Conservation (phyloP, 2,113 vertebrate species). For the Vulpes vulpes region DNA sequence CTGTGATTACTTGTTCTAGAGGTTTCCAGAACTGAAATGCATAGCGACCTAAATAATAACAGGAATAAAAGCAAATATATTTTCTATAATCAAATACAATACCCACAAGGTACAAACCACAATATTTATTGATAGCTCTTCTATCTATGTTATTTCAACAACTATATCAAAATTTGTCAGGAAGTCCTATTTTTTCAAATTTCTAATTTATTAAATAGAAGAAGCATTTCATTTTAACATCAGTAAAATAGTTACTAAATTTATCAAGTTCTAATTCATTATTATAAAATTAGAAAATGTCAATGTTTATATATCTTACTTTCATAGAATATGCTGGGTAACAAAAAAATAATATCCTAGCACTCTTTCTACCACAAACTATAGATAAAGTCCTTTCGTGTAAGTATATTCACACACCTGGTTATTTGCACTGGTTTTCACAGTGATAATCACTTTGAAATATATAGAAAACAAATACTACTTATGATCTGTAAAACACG, state of each 20-base stretch:
- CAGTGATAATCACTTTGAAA: background rate
- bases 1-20: slow-evolving; percentile 92
- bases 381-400: background rate
- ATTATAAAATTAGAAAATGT: slow-evolving; percentile 11
- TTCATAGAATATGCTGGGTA: background rate
- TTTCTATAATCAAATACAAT: slow-evolving; percentile 47
- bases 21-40: slow-evolving; percentile 95
- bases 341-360: background rate
- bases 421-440: slow-evolving; percentile 19
- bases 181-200: slow-evolving; percentile 37
- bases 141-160: background rate
- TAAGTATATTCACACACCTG: background rate
- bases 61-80: slow-evolving; percentile 54
- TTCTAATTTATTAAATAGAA: slow-evolving; percentile 43
- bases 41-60: slow-evolving; percentile 91
- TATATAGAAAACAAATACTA: background rate
- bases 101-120: background rate
- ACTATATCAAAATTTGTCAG: slow-evolving; percentile 33
- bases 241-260: background rate
- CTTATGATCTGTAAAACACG: background rate
- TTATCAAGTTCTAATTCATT: background rate
- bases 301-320: background rate
- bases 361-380: background rate
- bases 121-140: slow-evolving; percentile 17
- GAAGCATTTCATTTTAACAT: slow-evolving; percentile 58